phyloP scores from a whole-genome alignment of 1,140 invertebrate species.

The Drosophila novamexicana region DNA sequence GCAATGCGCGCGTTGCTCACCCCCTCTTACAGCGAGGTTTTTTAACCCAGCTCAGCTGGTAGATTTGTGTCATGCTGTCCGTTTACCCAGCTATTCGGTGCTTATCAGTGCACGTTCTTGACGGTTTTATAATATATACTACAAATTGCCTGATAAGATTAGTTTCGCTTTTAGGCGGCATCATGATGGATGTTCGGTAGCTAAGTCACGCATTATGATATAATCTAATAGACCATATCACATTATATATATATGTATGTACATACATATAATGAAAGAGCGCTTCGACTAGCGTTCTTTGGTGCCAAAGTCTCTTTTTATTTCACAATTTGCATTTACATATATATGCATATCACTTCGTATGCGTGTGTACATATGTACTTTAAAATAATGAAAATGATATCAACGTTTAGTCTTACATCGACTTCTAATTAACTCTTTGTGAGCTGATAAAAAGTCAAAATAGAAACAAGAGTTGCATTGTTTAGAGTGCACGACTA shows the following conservation, averaged over 20 bases:
- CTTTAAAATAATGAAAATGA: not conserved
- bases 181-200: conserved; percentile 34
- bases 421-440: conserved; percentile 5
- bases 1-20: conserved; percentile 43
- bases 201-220: conserved; percentile 33
- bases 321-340: conserved; percentile 21
- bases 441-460: not conserved
- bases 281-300: conserved; percentile 6
- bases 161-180: conserved; percentile 17
- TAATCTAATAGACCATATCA: conserved; percentile 10
- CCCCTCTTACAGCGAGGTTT: not conserved
- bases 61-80: conserved; percentile 37
- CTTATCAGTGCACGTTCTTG: conserved; percentile 74
- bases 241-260: not conserved
- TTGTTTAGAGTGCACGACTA: not conserved
- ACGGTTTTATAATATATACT: conserved; percentile 46
- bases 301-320: conserved; percentile 7
- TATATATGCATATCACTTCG: not conserved
- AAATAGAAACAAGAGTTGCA: not conserved
- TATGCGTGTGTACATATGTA: not conserved
- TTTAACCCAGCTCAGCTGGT: conserved; percentile 27
- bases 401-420: conserved; percentile 14
- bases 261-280: not conserved
- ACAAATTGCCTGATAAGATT: conserved; percentile 56
- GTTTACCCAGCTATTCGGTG: conserved; percentile 8